phyloP scores from a whole-genome alignment of 1,140 invertebrate species.

The Cephus cinctus region DNA sequence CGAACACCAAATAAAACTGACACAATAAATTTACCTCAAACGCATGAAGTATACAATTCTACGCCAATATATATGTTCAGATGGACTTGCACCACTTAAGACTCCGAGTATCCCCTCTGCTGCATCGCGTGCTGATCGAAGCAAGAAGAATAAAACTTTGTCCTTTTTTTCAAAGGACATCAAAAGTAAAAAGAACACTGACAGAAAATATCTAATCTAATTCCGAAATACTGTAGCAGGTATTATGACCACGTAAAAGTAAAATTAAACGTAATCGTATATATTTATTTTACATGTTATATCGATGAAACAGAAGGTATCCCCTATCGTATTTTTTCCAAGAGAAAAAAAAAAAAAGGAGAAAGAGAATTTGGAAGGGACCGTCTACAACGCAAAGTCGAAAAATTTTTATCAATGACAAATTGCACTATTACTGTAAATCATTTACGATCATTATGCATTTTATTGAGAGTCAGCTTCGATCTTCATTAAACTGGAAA shows the following conservation, averaged over 20 bases:
- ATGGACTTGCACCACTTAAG: slow-evolving; percentile 7
- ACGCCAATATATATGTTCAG: background rate
- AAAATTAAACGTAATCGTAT: slow-evolving; percentile 44
- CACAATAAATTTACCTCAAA: too few species aligned
- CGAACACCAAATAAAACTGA: too few species aligned
- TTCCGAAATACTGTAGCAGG: slow-evolving; percentile 55
- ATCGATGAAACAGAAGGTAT: background rate
- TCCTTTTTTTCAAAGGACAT: too few species aligned
- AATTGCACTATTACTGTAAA: too few species aligned
- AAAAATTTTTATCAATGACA: too few species aligned
- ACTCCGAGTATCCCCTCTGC: slow-evolving; percentile 17
- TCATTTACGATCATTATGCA: too few species aligned
- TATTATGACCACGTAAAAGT: slow-evolving; percentile 51
- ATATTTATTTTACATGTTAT: slow-evolving; percentile 47
- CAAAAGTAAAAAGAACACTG: slow-evolving; percentile 17
- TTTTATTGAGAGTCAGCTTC: too few species aligned
- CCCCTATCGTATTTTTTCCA: slow-evolving; percentile 5
- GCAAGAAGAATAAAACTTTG: slow-evolving; percentile 9
- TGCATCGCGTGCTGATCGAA: slow-evolving; percentile 16
- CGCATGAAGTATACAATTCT: background rate
- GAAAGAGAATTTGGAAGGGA: slow-evolving; percentile 22
- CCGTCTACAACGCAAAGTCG: too few species aligned
- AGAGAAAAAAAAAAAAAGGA: slow-evolving; percentile 5
- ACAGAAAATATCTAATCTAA: slow-evolving; percentile 47
- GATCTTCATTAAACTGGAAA: too few species aligned